A percentile compares a stretch with the other conserved stretches of the same genome.
These are phyloP conservation scores for Motacilla tschutschensis DNA, from an alignment of 2,113 vertebrate species.

Conservation along the genomic window DNA sequence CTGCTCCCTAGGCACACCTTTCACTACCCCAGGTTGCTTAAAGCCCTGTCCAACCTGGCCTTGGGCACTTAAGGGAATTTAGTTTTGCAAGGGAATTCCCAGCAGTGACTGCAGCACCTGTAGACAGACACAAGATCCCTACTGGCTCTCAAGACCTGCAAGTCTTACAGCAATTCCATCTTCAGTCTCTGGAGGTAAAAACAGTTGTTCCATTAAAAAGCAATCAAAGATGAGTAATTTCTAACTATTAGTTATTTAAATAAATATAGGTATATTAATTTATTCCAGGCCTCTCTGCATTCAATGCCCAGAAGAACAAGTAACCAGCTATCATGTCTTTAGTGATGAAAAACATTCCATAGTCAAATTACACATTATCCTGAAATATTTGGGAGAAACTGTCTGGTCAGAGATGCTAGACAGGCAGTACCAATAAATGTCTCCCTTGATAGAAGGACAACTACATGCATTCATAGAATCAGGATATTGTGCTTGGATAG, in stretches of 20 bases:
- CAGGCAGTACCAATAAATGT: not conserved
- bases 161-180: not conserved
- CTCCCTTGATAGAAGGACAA: not conserved
- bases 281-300: not conserved
- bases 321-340: not conserved
- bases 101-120: not conserved
- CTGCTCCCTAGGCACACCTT: not conserved
- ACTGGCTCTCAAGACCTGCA: not conserved
- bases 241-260: no score
- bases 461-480: not conserved
- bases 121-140: not conserved
- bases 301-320: not conserved
- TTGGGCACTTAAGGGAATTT: not conserved
- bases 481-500: not conserved
- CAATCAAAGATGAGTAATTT: not conserved
- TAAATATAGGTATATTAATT: not conserved
- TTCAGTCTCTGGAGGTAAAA: not conserved
- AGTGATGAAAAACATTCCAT: not conserved
- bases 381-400: not conserved
- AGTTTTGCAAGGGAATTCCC: not conserved
- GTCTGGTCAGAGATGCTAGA: not conserved
- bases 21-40: not conserved
- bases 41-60: not conserved
- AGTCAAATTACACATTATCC: not conserved
- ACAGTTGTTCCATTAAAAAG: not conserved